phyloP scores from a whole-genome alignment of 2,888 invertebrate species.

The Calameuta filiformis region DNA sequence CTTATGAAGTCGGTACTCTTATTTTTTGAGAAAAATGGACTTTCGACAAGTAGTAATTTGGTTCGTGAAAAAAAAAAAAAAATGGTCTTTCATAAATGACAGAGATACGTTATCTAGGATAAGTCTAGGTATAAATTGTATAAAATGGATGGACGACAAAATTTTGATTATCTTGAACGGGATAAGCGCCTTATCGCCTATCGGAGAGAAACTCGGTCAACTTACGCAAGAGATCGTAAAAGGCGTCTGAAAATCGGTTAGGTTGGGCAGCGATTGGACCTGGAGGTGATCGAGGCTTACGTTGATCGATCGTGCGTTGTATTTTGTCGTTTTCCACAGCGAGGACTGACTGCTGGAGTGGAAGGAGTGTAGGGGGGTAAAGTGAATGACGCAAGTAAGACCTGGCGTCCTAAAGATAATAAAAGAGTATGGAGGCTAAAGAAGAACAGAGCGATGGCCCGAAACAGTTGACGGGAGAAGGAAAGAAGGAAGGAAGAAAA shows the following conservation, averaged over 20 bases:
- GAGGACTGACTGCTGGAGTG: conserved; percentile 22
- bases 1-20: not conserved
- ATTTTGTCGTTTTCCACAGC: conserved; percentile 10
- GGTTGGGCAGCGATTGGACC: conserved; percentile 21
- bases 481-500: not conserved
- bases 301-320: conserved; percentile 18
- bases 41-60: not conserved
- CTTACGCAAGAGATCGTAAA: conserved; percentile 33
- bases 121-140: not conserved
- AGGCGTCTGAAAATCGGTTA: conserved; percentile 31
- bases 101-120: not conserved
- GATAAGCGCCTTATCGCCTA: not conserved
- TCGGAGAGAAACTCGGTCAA: conserved; percentile 27
- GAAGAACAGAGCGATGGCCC: not conserved
- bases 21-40: not conserved
- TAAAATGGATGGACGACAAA: not conserved
- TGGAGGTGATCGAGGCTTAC: conserved; percentile 15
- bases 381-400: conserved; percentile 16
- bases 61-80: not conserved
- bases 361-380: conserved; percentile 22
- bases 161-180: not conserved
- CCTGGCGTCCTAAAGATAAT: conserved; percentile 8
- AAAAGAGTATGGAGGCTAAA: not conserved
- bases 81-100: not conserved
- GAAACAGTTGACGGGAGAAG: not conserved